Evolutionary conservation across 2,797 vertebrate genomes (phyloP), one percentile per base, ranked within the genome.

Genomic region (Bradypus variegatus): DNA sequence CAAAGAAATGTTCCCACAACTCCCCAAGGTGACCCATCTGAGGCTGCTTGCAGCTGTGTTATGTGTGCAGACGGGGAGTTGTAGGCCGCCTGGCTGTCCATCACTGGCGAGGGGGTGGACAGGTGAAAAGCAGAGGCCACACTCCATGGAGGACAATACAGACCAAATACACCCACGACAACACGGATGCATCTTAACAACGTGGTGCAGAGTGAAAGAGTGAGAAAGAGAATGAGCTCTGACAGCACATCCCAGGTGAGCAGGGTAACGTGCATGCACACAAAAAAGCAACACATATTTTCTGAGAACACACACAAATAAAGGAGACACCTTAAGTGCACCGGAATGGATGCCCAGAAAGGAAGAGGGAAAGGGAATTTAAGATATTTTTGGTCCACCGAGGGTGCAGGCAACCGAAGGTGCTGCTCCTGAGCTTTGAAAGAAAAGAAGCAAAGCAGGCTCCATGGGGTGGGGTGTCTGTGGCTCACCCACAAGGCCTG

Each of bases 1-100:
- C n/a, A 31, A 75, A 77, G 53, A 84, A 72, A n/a, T 7, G 29
- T 9, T 58, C 33, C 15, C 69, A 4, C 5, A 60, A 3, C 67
- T n/a, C 14, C 58, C 12, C 15, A 19, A 27, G 29, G 33, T 41
- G 50, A 38, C 16, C 25, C 38, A 1, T 60, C 7, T 1, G n/a
- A 60, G 11, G 83, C 25, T 18, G 55, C 27, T 79, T 12, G 1
- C 11, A 0, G 1, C 58, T 10, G 45, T 5, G 41, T 38, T 48
- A 7, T 45, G 6, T 38, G 62, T 9, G 16, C 27, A 45, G 55
- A 48, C 64, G 45, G 38, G 27, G 29, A 62, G 38, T 2, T 27
- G 31, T 48, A 76, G 55, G 67, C 77, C 48, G 73, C 23, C 38
- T 8, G 18, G 3, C 15, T 48, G 29, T 45, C 91, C 2, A 3